Percentiles rank a stretch among this genome's conserved stretches.
Evolutionary conservation across 1,140 invertebrate species (phyloP).

Genomic region (Bemisia tabaci): DNA sequence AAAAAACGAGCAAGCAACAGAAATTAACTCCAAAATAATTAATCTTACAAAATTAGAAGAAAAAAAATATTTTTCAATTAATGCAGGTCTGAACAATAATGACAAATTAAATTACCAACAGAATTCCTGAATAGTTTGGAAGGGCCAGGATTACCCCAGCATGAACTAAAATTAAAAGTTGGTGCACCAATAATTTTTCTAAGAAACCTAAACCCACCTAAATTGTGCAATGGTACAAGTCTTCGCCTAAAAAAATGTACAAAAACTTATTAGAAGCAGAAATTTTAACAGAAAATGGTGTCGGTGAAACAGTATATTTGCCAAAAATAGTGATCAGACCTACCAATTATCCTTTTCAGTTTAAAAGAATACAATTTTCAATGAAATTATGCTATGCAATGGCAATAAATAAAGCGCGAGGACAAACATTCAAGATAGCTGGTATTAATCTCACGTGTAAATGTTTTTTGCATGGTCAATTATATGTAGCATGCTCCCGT

Average conservation of each 20-base stretch:
- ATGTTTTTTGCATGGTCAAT: constrained; percentile 33
- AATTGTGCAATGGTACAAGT: constrained; percentile 34
- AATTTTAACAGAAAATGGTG: constrained; percentile 27
- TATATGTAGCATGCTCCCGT: constrained; percentile 34
- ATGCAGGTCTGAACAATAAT: no score
- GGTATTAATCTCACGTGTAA: constrained; percentile 27
- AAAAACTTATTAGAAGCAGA: no score
- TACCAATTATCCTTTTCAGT: constrained; percentile 29
- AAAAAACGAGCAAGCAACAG: no score
- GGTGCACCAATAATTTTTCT: no score
- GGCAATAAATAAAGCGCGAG: constrained; percentile 42
- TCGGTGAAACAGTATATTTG: constrained; percentile 30
- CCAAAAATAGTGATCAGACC: constrained; percentile 30
- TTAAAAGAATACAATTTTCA: constrained; percentile 37
- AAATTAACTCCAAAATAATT: no score
- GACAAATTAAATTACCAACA: no score
- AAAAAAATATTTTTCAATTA: no score
- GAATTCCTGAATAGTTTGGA: no score
- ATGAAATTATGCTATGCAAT: constrained; percentile 35
- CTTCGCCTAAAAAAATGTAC: constrained; percentile 30
- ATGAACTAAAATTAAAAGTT: no score
- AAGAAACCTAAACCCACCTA: no score
- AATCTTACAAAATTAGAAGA: no score
- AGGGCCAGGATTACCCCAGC: no score
- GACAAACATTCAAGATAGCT: constrained; percentile 30